Base-by-base conservation (phyloP, 2,113 vertebrate species). In the Uria lomvia region DNA sequence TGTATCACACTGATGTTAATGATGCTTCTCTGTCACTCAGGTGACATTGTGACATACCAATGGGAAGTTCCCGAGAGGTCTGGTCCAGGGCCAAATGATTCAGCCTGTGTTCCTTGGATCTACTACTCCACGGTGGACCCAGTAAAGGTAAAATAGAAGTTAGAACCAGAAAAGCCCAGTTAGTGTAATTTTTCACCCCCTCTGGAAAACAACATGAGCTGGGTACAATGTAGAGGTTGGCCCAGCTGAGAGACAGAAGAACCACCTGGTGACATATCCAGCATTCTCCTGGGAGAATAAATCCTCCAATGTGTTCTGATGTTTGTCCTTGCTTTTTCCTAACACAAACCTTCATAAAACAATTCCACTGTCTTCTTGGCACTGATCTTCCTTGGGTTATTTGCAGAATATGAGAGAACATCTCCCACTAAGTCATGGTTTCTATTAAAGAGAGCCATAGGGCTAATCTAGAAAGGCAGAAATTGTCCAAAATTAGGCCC, bases 51-150 rank as follows among this genome's bases (percentile, higher is more conserved):
- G 59, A 98, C 96, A 3, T 98, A 98, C 75, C 94, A 77, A 1
- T 98, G 98, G 98, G 96, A 97, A 26, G 76, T 98, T 75, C 98
- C 98, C 0, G 98, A 98, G 72, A 97, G 97, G 76, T 97, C 98
- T 79, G 98, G 98, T 10, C 98, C 98, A 42, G 98, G 98, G 12
- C 96, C 97, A 45, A 98, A 98, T 47, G 98, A 98, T 75, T 98
- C 98, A 60, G 96, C 97, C 67, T 98, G 98, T 94, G 58, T 98
- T 90, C 97, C 98, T 90, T 98, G 98, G 98, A 96, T 98, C 86
- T 98, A 98, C 95, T 98, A 98, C 92, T 98, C 98, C 68, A 34
- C 29, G 3, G 98, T 98, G 63, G 97, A 98, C 74, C 97, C 97
- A 42, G 95, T 98, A 40, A 98, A 98, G 98, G 98, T 98, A 97